A percentile compares a stretch with the other conserved stretches of the same genome.
Evolutionary conservation across 2,888 invertebrate species (phyloP).

Genomic region (Ochlodes sylvanus): DNA sequence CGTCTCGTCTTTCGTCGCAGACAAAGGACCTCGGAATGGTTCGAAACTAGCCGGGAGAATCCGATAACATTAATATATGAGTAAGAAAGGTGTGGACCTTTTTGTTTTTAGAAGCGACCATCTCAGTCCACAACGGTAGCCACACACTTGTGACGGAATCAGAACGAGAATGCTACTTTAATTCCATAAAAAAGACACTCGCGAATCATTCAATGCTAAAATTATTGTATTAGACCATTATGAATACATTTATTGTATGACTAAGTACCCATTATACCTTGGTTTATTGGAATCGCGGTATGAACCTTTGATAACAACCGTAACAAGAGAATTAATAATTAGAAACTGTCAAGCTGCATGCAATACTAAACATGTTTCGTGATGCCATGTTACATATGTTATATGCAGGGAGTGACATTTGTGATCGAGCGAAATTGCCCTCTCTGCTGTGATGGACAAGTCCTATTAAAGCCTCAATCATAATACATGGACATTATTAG

Average conservation of each 20-base stretch:
- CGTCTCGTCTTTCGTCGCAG: too few species aligned
- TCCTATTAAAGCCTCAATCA: neutral
- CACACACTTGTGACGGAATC: constrained; percentile 47
- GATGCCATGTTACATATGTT: neutral
- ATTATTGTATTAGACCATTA: too few species aligned
- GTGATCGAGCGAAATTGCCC: neutral
- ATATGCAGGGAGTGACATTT: neutral
- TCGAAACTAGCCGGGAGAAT: too few species aligned
- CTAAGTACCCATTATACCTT: too few species aligned
- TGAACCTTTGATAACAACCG: neutral
- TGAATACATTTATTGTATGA: too few species aligned
- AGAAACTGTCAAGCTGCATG: neutral
- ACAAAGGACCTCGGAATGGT: too few species aligned
- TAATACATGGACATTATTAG: neutral
- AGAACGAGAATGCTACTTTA: constrained; percentile 10
- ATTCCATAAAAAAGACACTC: too few species aligned
- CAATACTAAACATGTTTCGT: neutral
- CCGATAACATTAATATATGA: too few species aligned
- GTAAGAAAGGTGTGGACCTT: too few species aligned
- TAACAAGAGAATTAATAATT: neutral
- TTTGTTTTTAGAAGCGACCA: too few species aligned
- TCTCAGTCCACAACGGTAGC: constrained; percentile 46
- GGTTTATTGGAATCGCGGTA: too few species aligned
- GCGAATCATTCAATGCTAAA: too few species aligned
- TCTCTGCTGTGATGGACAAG: neutral